A percentile compares a stretch with the other conserved stretches of the same genome.
phyloP scores from a whole-genome alignment of 2,888 invertebrate species.

The Ophion ellenae region DNA sequence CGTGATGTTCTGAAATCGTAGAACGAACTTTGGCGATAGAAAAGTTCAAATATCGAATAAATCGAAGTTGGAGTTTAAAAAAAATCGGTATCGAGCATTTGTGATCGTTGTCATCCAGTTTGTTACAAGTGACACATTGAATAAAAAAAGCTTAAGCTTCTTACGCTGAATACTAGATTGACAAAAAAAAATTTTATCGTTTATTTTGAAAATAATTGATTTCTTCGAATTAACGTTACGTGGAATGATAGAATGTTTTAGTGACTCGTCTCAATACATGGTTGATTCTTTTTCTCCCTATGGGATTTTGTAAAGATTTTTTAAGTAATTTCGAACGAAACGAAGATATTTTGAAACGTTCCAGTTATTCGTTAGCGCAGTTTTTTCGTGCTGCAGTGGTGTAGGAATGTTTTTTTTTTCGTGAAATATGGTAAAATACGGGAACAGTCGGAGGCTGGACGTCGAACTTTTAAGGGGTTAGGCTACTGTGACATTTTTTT shows the following conservation, averaged over 20 bases:
- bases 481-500: no score
- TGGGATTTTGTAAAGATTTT: no score
- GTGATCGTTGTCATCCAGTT: neutral
- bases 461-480: neutral
- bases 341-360: neutral
- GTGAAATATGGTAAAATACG: no score
- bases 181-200: no score
- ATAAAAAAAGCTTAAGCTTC: neutral
- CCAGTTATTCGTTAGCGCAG: neutral
- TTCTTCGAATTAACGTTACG: no score
- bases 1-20: slow-evolving; percentile 77
- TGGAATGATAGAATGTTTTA: no score
- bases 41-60: neutral
- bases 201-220: no score
- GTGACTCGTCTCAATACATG: no score
- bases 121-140: neutral
- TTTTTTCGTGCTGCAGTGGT: no score
- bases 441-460: neutral
- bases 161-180: neutral
- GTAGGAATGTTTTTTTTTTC: neutral
- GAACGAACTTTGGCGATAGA: neutral
- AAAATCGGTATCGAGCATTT: neutral
- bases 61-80: neutral
- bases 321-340: neutral
- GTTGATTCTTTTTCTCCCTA: no score